phyloP scores from a whole-genome alignment of 2,113 vertebrate species.

The Vombatus ursinus region DNA sequence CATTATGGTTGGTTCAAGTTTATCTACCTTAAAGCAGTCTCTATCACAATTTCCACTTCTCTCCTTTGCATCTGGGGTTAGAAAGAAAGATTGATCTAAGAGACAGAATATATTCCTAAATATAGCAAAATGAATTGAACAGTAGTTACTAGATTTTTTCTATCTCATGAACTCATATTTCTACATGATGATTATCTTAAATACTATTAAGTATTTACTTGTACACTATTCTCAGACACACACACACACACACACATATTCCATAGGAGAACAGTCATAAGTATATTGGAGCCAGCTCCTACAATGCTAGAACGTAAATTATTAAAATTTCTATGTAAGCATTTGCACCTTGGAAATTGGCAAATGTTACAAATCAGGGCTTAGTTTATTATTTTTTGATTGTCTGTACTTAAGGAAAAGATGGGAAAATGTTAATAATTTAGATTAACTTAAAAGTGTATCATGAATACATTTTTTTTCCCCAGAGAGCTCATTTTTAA shows the following conservation, averaged over 20 bases:
- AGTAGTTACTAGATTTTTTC: neutral
- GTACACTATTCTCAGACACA: neutral
- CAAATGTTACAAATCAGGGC: neutral
- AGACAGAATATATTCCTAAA: conserved; percentile 48
- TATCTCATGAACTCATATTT: neutral
- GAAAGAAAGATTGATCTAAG: conserved; percentile 36
- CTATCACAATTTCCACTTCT: conserved; percentile 44
- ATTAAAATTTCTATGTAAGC: neutral
- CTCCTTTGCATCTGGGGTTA: conserved; percentile 23
- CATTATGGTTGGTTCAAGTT: conserved; percentile 27
- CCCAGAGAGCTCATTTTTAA: neutral
- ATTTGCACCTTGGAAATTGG: neutral
- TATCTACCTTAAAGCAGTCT: conserved; percentile 36
- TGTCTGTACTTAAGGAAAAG: neutral
- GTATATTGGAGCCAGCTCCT: neutral
- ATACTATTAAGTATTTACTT: neutral
- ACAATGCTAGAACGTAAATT: neutral
- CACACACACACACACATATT: neutral
- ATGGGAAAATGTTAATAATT: neutral
- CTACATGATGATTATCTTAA: neutral
- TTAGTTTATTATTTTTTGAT: too few relatives aligned
- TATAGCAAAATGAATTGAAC: conserved; percentile 8
- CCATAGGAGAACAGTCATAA: neutral
- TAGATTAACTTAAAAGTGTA: neutral
- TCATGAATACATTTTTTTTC: neutral